phyloP scores from a whole-genome alignment of 2,888 invertebrate species.

The Hypercompe scribonia region DNA sequence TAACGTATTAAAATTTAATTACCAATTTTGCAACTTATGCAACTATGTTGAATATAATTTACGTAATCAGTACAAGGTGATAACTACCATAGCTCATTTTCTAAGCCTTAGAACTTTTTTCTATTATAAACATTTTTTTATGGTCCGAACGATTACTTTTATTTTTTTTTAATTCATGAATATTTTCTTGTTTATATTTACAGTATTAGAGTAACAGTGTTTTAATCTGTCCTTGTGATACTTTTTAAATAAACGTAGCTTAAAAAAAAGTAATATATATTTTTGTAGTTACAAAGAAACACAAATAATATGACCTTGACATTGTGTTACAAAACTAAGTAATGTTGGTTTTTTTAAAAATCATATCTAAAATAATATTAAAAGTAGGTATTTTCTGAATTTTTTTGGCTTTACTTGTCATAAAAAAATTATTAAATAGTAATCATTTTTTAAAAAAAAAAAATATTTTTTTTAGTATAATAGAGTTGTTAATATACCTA shows the following conservation, averaged over 20 bases:
- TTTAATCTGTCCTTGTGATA: background rate
- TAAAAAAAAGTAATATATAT: too few relatives aligned
- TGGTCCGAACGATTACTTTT: background rate
- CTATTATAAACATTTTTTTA: background rate
- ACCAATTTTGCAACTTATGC: constrained; percentile 4
- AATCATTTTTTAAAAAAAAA: too few relatives aligned
- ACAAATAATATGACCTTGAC: background rate
- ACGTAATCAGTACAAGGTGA: constrained; percentile 6
- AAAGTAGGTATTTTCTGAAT: too few relatives aligned
- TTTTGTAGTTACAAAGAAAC: background rate
- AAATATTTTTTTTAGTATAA: too few relatives aligned
- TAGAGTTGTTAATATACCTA: too few relatives aligned
- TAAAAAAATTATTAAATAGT: too few relatives aligned
- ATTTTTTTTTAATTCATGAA: too few relatives aligned
- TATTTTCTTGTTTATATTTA: too few relatives aligned
- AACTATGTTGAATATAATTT: constrained; percentile 16
- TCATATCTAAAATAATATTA: too few relatives aligned
- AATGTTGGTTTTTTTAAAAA: background rate
- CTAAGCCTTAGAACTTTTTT: background rate
- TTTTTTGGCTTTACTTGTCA: too few relatives aligned
- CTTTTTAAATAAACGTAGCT: background rate
- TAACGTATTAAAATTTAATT: background rate
- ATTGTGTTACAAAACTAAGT: background rate
- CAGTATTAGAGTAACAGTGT: too few relatives aligned
- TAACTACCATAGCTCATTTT: background rate